Evolutionary conservation across 2,888 invertebrate species (phyloP), one percentile per base, ranked within the genome.

Genomic region (Caenorhabditis sinica): DNA sequence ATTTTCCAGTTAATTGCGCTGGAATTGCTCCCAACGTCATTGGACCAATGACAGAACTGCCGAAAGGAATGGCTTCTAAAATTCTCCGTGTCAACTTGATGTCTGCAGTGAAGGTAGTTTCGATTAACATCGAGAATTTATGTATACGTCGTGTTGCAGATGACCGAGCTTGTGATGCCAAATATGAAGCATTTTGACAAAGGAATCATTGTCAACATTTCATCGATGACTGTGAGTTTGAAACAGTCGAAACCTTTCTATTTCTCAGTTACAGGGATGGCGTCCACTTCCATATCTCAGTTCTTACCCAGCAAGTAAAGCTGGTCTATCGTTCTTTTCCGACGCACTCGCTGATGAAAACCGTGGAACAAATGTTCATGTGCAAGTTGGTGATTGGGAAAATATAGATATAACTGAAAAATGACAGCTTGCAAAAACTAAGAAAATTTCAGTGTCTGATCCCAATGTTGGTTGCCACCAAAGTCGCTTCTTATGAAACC

Each of bases 391-490:
- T n/a, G n/a, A n/a, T n/a, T n/a, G n/a, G n/a, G n/a, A n/a, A n/a
- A n/a, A n/a, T n/a, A n/a, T n/a, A n/a, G n/a, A n/a, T n/a, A n/a
- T n/a, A n/a, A n/a, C n/a, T n/a, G n/a, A n/a, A n/a, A n/a, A n/a
- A n/a, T n/a, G n/a, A n/a, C n/a, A n/a, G n/a, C n/a, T n/a, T n/a
- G n/a, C n/a, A n/a, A 23, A 56, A 2, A 6, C 13, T 40, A 4
- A 53, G 23, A 2, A 17, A 25, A 25, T 63, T 90, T 60, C 83
- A 91, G 89, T 91, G 91, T 68, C 86, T 92, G 23, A 89, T 92
- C 23, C 92, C 92, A 28, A 82, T 91, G 79, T 81, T 92, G 43
- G 92, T 92, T 4, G 92, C 92, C n/a, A 92, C 92, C 0, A 92
- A 92, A 82, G 89, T 92, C 13, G 92, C 92, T 5, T 90, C 89